Conservation (phyloP, 1,140 invertebrate genomes). For the Drosophila insularis region DNA sequence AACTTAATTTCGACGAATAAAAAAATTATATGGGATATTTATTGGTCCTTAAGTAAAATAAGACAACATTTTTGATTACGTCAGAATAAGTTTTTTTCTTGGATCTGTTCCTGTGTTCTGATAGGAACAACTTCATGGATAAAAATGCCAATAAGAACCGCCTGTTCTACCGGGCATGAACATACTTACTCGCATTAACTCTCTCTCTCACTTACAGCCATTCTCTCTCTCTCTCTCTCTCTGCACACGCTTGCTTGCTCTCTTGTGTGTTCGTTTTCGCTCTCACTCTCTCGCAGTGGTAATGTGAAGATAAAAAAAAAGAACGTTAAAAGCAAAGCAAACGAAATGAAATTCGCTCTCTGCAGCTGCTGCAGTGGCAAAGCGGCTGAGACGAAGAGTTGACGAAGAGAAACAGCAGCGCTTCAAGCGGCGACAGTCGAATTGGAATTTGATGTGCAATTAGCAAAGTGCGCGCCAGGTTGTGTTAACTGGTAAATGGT, state of each 20-base stretch:
- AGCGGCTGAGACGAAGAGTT: not conserved
- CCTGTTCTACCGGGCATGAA: not conserved
- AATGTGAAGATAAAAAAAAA: constrained; percentile 30
- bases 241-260: not conserved
- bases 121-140: not conserved
- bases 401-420: not conserved
- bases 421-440: constrained; percentile 20
- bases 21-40: no score
- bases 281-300: not conserved
- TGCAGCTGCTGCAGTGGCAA: constrained; percentile 1
- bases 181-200: not conserved
- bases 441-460: constrained; percentile 56
- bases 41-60: no score
- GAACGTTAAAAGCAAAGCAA: constrained; percentile 31
- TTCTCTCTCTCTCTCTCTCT: not conserved
- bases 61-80: not conserved
- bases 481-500: constrained; percentile 28
- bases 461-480: constrained; percentile 46
- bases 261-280: not conserved
- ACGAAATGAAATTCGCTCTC: constrained; percentile 39
- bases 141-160: constrained; percentile 5
- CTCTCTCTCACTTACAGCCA: not conserved
- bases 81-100: not conserved
- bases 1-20: no score
- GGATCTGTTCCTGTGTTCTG: not conserved